phyloP scores from a whole-genome alignment of 2,797 vertebrate species.

The Helostoma temminkii region DNA sequence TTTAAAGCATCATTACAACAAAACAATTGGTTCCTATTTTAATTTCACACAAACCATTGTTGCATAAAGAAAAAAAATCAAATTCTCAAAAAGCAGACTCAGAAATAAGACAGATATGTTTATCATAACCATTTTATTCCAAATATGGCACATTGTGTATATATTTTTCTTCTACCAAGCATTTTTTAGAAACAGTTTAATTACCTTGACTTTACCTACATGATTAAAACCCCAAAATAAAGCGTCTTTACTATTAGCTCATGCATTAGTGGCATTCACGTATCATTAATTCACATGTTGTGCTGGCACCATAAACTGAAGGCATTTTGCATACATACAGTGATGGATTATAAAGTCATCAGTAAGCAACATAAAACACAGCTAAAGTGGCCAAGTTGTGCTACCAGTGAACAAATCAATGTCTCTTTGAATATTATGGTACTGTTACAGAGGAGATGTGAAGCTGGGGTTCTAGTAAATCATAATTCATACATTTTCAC shows the following conservation, averaged over 20 bases:
- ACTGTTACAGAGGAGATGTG: neutral
- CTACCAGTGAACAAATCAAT: constrained; percentile 5
- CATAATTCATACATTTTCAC: neutral
- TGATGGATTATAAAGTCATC: constrained; percentile 5
- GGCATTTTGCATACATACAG: constrained; percentile 24
- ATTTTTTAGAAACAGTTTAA: constrained; percentile 52
- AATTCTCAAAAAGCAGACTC: no score
- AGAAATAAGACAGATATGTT: constrained; percentile 13
- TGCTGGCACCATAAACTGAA: constrained; percentile 23
- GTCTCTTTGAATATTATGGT: constrained; percentile 1
- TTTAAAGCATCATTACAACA: no score
- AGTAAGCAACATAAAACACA: neutral
- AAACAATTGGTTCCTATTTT: no score
- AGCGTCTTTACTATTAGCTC: constrained; percentile 51
- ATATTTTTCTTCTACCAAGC: constrained; percentile 37
- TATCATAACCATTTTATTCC: constrained; percentile 64
- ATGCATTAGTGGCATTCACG: constrained; percentile 67
- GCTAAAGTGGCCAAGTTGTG: neutral
- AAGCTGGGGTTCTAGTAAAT: neutral
- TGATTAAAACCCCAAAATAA: constrained; percentile 35
- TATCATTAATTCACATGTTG: constrained; percentile 40
- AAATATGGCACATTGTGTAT: constrained; percentile 75
- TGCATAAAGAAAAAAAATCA: no score
- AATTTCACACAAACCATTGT: no score
- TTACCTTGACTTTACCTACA: constrained; percentile 45